Percentiles rank a stretch among this genome's conserved stretches.
These are phyloP conservation scores for Merops nubicus DNA, from an alignment of 2,113 vertebrate species.

Conservation along the genomic window DNA sequence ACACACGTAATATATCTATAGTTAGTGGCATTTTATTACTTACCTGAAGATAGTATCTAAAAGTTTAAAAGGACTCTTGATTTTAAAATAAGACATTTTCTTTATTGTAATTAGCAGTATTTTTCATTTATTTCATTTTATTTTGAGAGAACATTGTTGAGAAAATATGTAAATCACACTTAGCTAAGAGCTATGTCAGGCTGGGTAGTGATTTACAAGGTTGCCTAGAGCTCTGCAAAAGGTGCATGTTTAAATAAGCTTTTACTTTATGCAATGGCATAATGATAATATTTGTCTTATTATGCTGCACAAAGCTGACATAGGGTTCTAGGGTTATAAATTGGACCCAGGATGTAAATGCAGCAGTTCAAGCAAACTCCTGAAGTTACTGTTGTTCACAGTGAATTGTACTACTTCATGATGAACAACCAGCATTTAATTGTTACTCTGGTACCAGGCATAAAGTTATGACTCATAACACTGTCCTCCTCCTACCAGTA, in stretches of 20 bases:
- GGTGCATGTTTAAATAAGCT: constrained; percentile 28
- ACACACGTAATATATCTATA: background rate
- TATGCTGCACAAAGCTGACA: constrained; percentile 43
- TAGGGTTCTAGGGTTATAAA: constrained; percentile 9
- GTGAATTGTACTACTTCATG: background rate
- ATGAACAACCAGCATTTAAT: background rate
- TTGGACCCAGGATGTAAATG: background rate
- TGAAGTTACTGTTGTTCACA: background rate
- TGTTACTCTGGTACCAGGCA: background rate
- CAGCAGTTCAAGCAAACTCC: background rate
- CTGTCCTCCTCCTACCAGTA: background rate
- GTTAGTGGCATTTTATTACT: background rate
- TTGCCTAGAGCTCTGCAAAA: background rate
- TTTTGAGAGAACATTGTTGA: background rate
- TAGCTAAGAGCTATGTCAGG: background rate
- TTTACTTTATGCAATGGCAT: background rate
- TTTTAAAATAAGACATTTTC: background rate
- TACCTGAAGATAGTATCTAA: background rate
- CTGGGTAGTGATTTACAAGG: constrained; percentile 29
- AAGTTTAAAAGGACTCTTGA: background rate
- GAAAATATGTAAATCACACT: background rate
- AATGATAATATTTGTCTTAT: constrained; percentile 38
- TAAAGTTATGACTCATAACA: background rate
- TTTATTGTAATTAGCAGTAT: background rate
- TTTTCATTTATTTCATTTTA: constrained; percentile 9